These are phyloP conservation scores for Archegozetes longisetosus DNA, from an alignment of 1,140 invertebrate species.

Conservation along the genomic window DNA sequence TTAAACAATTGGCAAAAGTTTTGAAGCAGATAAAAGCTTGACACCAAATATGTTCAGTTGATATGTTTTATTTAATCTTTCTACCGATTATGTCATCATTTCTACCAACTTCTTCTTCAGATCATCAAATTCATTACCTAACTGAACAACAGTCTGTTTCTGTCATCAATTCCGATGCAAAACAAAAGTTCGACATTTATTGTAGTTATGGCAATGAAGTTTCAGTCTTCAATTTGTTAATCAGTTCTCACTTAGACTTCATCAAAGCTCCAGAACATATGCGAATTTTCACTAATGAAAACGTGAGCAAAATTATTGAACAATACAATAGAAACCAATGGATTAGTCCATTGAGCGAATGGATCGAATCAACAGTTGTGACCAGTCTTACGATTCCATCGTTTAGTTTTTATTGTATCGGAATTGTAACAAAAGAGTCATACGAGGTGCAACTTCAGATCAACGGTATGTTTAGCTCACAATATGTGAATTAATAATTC, in stretches of 20 bases:
- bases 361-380: neutral
- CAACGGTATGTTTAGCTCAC: too few species aligned
- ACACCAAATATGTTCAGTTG: too few species aligned
- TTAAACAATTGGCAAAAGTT: too few species aligned
- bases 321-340: neutral
- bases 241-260: neutral
- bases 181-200: neutral
- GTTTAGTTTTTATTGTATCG: neutral
- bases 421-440: neutral
- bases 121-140: too few species aligned
- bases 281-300: neutral
- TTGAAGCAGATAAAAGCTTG: too few species aligned
- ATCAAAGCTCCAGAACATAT: neutral
- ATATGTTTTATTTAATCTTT: too few species aligned
- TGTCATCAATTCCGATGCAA: neutral
- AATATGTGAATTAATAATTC: too few species aligned
- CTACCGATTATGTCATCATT: too few species aligned
- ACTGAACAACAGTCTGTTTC: too few species aligned
- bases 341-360: neutral
- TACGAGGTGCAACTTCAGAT: neutral
- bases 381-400: neutral
- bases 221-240: neutral
- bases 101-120: too few species aligned
- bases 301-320: neutral
- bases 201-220: neutral